Base-by-base conservation (phyloP, 2,888 invertebrate genomes). In the Cheilosia soror region DNA sequence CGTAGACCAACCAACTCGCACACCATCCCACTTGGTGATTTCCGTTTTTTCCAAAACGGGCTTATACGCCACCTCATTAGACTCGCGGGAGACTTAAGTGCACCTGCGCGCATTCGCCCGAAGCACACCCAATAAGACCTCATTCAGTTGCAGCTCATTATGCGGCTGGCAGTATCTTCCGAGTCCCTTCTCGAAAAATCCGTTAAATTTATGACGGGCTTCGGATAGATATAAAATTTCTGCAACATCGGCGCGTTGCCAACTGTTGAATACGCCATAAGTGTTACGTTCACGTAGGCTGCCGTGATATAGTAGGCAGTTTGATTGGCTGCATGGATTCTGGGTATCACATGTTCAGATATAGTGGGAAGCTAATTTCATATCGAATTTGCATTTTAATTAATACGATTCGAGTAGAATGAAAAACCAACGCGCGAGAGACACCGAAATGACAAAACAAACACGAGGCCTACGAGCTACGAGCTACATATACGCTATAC, bases 351-450 rank as follows among this genome's bases (percentile, higher is more conserved):
- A 77, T 73, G 68, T 51, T 78, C 47, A 15, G 49, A 79, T 84
- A 79, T 84, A 79, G 83, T 84, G 83, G 83, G 79, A 84, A 79
- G 83, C 79, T 84, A 69, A 75, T 79, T 79, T 75, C 75, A 79
- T 79, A 79, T 73, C 29, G 65, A 79, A 79, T 79, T 84, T 79
- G 83, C 73, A 84, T 84, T 84, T 84, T 75, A 84, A 84, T 84
- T 84, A 83, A 83, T 73, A 37, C 27, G 27, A 15, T 47, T 20
- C 73, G 72, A 78, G 55, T 65, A 60, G 55, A 72, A 51, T 5
- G 11, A 4, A 42, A 42, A 31, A n/a, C 13, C 20, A 20, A 31
- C 33, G 53, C 33, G 53, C 33, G 25, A 73, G 15, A 71, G 57
- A 69, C 44, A 51, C 55, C 44, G 60, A 71, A 57, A 55, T 42